Evolutionary conservation across 2,888 invertebrate species (phyloP), one percentile per base, ranked within the genome.

Genomic region (Drosophila birchii): DNA sequence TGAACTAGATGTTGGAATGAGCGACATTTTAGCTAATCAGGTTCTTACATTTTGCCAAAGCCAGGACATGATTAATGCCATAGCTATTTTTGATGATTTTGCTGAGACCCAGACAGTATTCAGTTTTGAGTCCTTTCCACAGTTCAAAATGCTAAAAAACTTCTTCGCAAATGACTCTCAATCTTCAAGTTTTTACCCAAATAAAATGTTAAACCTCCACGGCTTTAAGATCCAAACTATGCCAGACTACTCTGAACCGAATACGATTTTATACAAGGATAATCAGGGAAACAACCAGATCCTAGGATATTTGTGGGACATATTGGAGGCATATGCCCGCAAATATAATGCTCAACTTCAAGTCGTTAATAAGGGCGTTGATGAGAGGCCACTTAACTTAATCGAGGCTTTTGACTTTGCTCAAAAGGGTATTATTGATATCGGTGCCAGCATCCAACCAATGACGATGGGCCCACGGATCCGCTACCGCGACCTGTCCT

Each of bases 171-270:
- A n/a, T 3, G 20, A 55, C 0, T 5, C 9, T 5, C 16, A 36
- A 60, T 5, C 11, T 2, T 1, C 43, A 4, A 38, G 5, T 7
- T 23, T 88, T 3, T 86, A 72, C 70, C 77, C 82, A 2, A 57
- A 84, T 16, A 84, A 85, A 54, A 60, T 49, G 6, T 5, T 43
- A 7, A 55, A 86, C 29, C 38, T 89, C 3, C 41, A 39, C 11
- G 76, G 71, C 0, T 60, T 29, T 16, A 18, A 0, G 0, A 38
- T 86, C 0, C 73, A 76, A 0, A 72, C 88, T 0, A 39, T 79
- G 53, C 89, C 86, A 0, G 86, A 89, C 62, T 78, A 74, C 5
- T 79, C 83, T 0, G 89, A 84, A n/a, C 86, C 86, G 0, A 80
- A 78, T 7, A 78, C 89, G 0, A 81, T 86, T 29, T 57, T 87